These are phyloP conservation scores for Pollimyrus isidori DNA, from an alignment of 2,113 vertebrate species.

Conservation along the genomic window DNA sequence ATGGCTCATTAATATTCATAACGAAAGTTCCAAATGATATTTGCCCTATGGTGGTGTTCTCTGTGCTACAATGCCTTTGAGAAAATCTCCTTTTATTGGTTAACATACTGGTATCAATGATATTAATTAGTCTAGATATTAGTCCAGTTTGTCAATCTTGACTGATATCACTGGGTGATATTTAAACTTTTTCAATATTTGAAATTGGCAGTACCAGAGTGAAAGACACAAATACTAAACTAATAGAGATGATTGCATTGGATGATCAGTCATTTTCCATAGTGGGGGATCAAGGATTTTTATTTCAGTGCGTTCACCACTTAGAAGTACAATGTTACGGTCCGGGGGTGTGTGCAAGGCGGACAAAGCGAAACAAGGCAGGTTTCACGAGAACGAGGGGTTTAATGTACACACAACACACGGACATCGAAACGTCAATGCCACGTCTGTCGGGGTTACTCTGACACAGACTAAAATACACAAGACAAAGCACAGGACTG, in stretches of 20 bases:
- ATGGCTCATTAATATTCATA: neutral
- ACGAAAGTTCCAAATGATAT: neutral
- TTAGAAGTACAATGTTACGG: too few relatives aligned
- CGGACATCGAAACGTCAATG: too few relatives aligned
- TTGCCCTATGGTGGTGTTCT: neutral
- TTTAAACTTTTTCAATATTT: neutral
- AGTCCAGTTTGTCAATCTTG: neutral
- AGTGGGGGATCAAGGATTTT: neutral
- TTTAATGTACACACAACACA: too few relatives aligned
- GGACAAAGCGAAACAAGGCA: too few relatives aligned
- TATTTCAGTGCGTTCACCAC: neutral
- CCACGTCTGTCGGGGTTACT: too few relatives aligned
- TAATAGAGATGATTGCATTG: neutral
- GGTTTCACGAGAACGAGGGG: too few relatives aligned
- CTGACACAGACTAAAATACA: too few relatives aligned
- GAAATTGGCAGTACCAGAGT: neutral
- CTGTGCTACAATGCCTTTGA: neutral
- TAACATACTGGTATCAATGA: neutral
- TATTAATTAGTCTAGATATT: neutral
- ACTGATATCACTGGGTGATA: neutral
- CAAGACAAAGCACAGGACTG: too few relatives aligned
- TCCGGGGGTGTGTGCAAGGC: too few relatives aligned
- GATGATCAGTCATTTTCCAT: neutral
- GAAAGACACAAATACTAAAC: neutral
- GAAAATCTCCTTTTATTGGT: neutral